phyloP scores from a whole-genome alignment of 2,797 vertebrate genomes.

The Pipistrellus nathusii region DNA sequence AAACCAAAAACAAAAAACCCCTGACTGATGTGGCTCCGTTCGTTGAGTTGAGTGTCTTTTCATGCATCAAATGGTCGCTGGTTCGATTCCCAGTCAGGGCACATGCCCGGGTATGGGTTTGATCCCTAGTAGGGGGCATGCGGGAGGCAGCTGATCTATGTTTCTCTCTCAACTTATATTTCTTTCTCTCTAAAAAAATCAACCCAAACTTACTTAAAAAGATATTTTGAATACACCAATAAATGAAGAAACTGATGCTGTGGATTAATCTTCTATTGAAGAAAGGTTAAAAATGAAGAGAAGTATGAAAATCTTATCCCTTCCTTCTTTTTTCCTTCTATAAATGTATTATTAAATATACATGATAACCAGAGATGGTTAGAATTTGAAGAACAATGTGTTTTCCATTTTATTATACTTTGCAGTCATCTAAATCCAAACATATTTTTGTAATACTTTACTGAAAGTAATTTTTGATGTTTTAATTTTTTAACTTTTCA shows the following conservation, averaged over 20 bases:
- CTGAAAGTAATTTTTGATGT: background rate
- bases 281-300: slow-evolving; percentile 37
- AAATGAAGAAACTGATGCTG: background rate
- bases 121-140: too few species aligned
- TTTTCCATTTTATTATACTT: background rate
- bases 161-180: too few species aligned
- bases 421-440: background rate
- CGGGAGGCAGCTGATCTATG: too few species aligned
- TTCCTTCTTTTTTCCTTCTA: background rate
- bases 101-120: too few species aligned
- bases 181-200: too few species aligned
- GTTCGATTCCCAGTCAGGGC: too few species aligned
- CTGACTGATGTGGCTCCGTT: too few species aligned
- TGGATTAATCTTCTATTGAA: background rate
- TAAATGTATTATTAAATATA: background rate
- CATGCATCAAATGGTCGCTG: too few species aligned
- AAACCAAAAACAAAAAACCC: too few species aligned
- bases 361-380: background rate
- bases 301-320: background rate
- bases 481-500: slow-evolving; percentile 33
- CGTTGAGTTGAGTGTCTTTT: too few species aligned
- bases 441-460: background rate
- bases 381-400: background rate
- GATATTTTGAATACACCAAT: background rate
- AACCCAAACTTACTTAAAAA: too few species aligned